Evolutionary conservation across 2,113 vertebrate genomes (phyloP), one percentile per base, ranked within the genome.

Genomic region (Piprites chloris): DNA sequence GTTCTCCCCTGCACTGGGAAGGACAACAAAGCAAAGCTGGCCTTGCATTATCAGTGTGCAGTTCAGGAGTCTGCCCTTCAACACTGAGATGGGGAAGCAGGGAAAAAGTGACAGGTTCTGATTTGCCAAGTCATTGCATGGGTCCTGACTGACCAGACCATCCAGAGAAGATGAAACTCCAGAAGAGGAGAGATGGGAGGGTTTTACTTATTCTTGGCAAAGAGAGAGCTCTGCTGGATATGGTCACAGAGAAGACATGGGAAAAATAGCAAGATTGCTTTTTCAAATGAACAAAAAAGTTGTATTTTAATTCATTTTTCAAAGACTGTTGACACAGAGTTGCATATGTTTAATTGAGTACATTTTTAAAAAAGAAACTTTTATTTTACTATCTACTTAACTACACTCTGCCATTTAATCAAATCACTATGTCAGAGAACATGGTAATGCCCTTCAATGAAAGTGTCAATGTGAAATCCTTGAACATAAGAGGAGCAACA

Each of bases 41-140:
- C 8, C 41, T 35, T 55, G 50, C 11, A 44, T 14, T 2, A 4
- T 17, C 1, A 0, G 28, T 1, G 0, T 6, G 14, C 22, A 19
- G 12, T n/a, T 12, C 21, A 85, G 50, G 37, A 22, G 12, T 9
- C 28, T 46, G 32, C 10, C 24, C 50, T 71, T 33, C 33, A 74
- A n/a, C 0, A 0, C 32, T 19, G 39, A 74, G 39, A 32, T 66
- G 67, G 35, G 13, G 27, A 61, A 80, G 35, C 15, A 46, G 14
- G 50, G 7, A 71, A 42, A 23, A 79, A 61, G 27, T 27, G 6
- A 53, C 18, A 46, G 33, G 21, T 75, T 32, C n/a, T 30, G 10
- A 74, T 83, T 79, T 75, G 58, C 47, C 47, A 81, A 77, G 30
- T 12, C 37, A 35, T 44, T 67, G 14, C 24, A 26, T 50, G 8